These are phyloP conservation scores for Doryteuthis pealeii DNA, from an alignment of 1,140 invertebrate species.

Conservation along the genomic window DNA sequence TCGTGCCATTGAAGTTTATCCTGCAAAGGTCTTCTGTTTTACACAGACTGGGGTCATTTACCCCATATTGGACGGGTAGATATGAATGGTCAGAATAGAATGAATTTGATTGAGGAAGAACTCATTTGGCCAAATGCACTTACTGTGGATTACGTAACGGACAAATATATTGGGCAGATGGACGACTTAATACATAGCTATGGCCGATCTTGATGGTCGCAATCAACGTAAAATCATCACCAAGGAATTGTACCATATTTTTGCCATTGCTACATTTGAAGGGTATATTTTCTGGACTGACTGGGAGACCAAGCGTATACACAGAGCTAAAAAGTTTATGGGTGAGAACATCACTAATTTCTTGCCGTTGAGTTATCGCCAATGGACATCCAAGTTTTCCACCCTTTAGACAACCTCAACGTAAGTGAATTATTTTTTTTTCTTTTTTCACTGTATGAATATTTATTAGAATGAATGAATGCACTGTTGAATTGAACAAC, in stretches of 20 bases:
- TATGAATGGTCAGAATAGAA: constrained; percentile 89
- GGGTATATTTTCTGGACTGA: constrained; percentile 98
- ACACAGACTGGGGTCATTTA: constrained; percentile 99
- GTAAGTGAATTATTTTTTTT: constrained; percentile 39
- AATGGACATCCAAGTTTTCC: constrained; percentile 77
- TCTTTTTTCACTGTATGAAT: background rate
- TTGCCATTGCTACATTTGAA: constrained; percentile 88
- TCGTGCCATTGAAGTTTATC: constrained; percentile 90
- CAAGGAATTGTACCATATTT: constrained; percentile 76
- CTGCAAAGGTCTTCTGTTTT: constrained; percentile 79
- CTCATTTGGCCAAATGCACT: constrained; percentile 93
- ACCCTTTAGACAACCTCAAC: constrained; percentile 70
- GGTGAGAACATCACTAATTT: constrained; percentile 88
- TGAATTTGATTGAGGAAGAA: constrained; percentile 89
- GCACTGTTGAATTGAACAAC: no score
- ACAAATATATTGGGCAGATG: constrained; percentile 98
- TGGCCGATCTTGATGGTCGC: constrained; percentile 62
- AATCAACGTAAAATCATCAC: constrained; percentile 65
- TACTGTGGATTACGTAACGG: constrained; percentile 91
- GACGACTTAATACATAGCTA: constrained; percentile 89
- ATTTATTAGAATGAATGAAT: no score
- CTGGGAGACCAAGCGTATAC: constrained; percentile 82
- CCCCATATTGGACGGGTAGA: constrained; percentile 92
- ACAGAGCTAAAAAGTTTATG: constrained; percentile 93
- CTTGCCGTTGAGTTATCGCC: constrained; percentile 83